Evolutionary conservation across 2,797 vertebrate genomes (phyloP).

Genomic region (Harpagifer antarcticus): DNA sequence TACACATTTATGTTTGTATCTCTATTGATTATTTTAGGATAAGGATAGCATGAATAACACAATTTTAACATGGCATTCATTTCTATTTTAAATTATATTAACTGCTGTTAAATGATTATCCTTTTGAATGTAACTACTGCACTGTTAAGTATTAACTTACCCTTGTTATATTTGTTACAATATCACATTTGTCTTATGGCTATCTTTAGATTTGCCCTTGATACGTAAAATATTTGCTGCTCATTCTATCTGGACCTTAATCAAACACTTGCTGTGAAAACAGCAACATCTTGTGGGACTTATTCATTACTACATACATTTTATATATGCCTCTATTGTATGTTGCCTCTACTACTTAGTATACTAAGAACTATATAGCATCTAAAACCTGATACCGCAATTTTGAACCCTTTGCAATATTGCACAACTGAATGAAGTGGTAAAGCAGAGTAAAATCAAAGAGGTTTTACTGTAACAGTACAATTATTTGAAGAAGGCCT

Average conservation of each 20-base stretch:
- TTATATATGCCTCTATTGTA: not conserved
- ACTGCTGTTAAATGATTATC: not conserved
- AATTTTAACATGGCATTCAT: not conserved
- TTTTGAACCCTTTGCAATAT: not conserved
- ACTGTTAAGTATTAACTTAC: not conserved
- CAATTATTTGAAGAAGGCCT: not conserved
- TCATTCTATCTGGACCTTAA: not conserved
- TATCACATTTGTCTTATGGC: not conserved
- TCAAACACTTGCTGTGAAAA: conserved; percentile 8
- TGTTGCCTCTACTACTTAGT: not conserved
- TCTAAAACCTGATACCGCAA: not conserved
- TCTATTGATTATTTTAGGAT: conserved; percentile 1
- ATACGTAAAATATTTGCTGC: conserved; percentile 1
- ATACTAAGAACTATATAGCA: not conserved
- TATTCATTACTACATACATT: conserved; percentile 9
- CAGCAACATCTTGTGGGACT: conserved; percentile 49
- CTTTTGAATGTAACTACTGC: not conserved
- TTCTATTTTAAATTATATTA: not conserved
- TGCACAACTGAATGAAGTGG: not conserved
- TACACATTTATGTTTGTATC: not conserved
- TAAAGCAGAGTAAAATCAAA: not conserved
- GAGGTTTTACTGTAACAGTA: not conserved
- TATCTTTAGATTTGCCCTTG: not conserved
- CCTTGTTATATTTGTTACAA: conserved; percentile 8
- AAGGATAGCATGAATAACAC: not conserved